Evolutionary conservation across 2,888 invertebrate species (phyloP).

Genomic region (Teinopalpus imperialis): DNA sequence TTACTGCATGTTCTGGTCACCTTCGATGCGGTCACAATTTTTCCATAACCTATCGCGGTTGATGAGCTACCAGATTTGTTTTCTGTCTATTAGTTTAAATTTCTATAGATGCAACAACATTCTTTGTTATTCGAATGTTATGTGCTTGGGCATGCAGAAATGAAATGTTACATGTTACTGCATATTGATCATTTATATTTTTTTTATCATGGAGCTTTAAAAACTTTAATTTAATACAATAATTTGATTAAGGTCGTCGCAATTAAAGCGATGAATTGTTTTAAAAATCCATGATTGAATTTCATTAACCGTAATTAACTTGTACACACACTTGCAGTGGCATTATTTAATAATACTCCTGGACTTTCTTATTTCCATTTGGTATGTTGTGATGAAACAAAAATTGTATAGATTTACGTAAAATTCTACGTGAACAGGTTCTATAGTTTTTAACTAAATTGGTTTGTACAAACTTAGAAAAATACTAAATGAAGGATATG

Average conservation of each 20-base stretch:
- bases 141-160: conserved; percentile 82
- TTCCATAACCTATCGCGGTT: conserved; percentile 48
- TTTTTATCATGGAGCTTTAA: conserved; percentile 51
- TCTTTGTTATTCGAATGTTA: conserved; percentile 58
- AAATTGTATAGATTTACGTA: no score
- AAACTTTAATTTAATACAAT: conserved; percentile 29
- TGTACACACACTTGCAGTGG: conserved; percentile 66
- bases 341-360: conserved; percentile 66
- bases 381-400: no score
- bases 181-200: conserved; percentile 39
- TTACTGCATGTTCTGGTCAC: conserved; percentile 82
- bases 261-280: conserved; percentile 26
- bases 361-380: background rate
- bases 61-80: conserved; percentile 54
- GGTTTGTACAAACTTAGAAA: no score
- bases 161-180: conserved; percentile 60
- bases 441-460: no score
- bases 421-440: no score
- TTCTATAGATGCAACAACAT: conserved; percentile 64
- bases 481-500: no score
- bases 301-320: conserved; percentile 64
- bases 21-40: conserved; percentile 51
- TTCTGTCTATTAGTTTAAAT: conserved; percentile 46
- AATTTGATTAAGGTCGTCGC: background rate
- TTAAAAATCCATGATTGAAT: conserved; percentile 54